Evolutionary conservation across 2,797 vertebrate species (phyloP).

Genomic region (Myotis vivesi): DNA sequence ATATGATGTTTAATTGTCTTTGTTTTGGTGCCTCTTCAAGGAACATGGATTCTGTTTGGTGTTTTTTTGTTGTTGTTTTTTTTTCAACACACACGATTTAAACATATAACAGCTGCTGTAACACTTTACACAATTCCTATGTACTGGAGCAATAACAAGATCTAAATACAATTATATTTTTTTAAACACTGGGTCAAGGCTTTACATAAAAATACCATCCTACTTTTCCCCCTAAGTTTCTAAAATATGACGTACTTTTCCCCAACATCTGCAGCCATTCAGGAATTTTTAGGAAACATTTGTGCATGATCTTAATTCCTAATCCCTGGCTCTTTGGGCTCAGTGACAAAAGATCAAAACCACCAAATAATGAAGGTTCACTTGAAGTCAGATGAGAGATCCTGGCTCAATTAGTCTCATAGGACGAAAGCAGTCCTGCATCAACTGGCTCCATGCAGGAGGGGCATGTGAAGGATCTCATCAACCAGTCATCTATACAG

Average conservation of each 20-base stretch:
- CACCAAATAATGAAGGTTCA: constrained; percentile 84
- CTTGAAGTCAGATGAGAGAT: constrained; percentile 82
- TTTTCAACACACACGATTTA: constrained; percentile 82
- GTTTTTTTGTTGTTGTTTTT: too few species aligned
- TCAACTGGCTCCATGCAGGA: constrained; percentile 99
- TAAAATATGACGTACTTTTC: constrained; percentile 85
- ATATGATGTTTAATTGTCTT: not conserved
- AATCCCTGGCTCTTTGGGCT: constrained; percentile 88
- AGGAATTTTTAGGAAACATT: constrained; percentile 84
- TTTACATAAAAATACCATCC: constrained; percentile 88
- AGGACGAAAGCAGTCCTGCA: constrained; percentile 95
- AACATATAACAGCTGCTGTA: constrained; percentile 85
- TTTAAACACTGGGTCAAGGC: constrained; percentile 85
- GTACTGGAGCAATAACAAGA: constrained; percentile 84
- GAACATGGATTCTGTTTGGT: not conserved
- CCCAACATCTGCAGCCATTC: constrained; percentile 86
- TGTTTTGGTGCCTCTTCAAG: not conserved
- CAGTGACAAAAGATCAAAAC: constrained; percentile 88
- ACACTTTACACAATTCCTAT: constrained; percentile 86
- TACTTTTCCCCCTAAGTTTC: constrained; percentile 83
- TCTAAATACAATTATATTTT: constrained; percentile 82
- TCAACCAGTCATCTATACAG: constrained; percentile 99
- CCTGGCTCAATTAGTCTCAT: constrained; percentile 94
- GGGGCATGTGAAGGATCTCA: constrained; percentile 97
- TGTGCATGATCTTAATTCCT: constrained; percentile 88